Evolutionary conservation across 1,140 invertebrate species (phyloP).

Genomic region (Drosophila tropicalis): DNA sequence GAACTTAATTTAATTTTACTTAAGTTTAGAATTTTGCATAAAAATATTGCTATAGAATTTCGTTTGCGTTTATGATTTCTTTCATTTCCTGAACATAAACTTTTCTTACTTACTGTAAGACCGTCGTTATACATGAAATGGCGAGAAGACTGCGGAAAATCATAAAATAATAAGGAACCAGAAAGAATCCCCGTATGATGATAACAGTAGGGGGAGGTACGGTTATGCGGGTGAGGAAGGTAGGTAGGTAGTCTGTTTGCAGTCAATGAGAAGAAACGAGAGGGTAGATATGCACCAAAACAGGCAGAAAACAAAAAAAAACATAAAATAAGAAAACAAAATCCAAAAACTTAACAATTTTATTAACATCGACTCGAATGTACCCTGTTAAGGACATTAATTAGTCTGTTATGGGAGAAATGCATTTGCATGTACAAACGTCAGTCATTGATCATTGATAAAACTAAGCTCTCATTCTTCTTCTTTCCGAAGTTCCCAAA

Average conservation of each 20-base stretch:
- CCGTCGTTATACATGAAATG: conserved; percentile 50
- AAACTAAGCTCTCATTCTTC: no score
- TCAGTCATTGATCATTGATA: no score
- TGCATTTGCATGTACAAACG: no score
- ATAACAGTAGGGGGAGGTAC: conserved; percentile 13
- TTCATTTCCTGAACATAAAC: not conserved
- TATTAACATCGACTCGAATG: not conserved
- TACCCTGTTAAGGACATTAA: not conserved
- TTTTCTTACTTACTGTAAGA: conserved; percentile 32
- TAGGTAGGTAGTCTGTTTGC: not conserved
- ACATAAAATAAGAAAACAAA: not conserved
- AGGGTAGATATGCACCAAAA: conserved; percentile 36
- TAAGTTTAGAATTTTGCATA: no score
- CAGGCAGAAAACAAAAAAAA: conserved; percentile 54
- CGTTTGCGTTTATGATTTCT: not conserved
- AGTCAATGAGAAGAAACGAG: conserved; percentile 12
- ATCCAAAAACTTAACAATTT: not conserved
- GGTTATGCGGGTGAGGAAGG: not conserved
- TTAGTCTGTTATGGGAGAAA: no score
- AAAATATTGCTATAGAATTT: not conserved
- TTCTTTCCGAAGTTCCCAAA: no score
- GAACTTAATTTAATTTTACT: no score
- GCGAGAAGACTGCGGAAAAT: conserved; percentile 56
- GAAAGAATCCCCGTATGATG: conserved; percentile 39
- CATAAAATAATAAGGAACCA: conserved; percentile 76